Evolutionary conservation across 1,140 invertebrate genomes (phyloP).

Genomic region (Eciton burchellii): DNA sequence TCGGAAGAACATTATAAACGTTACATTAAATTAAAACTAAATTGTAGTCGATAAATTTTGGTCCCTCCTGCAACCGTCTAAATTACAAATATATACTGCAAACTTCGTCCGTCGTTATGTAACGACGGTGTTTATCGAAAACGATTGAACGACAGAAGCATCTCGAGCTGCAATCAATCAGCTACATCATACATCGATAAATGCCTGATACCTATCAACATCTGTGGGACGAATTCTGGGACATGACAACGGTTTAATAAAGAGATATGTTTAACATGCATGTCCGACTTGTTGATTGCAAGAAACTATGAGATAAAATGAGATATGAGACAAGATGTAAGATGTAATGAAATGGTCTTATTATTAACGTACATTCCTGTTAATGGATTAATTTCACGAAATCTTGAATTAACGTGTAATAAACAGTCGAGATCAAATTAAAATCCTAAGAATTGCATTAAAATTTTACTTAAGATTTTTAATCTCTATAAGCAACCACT

Average conservation of each 20-base stretch:
- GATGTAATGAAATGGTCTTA: slow-evolving; percentile 53
- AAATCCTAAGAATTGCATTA: background rate
- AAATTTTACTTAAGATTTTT: slow-evolving; percentile 24
- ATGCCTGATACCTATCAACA: slow-evolving; percentile 34
- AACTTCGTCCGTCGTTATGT: slow-evolving; percentile 46
- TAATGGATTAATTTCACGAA: slow-evolving; percentile 2
- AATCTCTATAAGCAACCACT: background rate
- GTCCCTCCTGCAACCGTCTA: slow-evolving; percentile 27
- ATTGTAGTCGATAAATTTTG: slow-evolving; percentile 14
- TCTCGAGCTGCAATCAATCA: slow-evolving; percentile 51
- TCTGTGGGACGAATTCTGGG: slow-evolving; percentile 38
- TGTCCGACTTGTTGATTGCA: slow-evolving; percentile 17
- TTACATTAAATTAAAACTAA: background rate
- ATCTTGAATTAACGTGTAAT: background rate
- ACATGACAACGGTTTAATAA: slow-evolving; percentile 38
- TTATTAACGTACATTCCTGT: slow-evolving; percentile 2
- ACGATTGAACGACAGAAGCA: slow-evolving; percentile 61
- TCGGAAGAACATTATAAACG: background rate
- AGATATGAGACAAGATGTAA: slow-evolving; percentile 44
- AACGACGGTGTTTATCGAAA: slow-evolving; percentile 26
- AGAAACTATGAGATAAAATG: slow-evolving; percentile 42
- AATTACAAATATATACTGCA: slow-evolving; percentile 36
- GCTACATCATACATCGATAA: slow-evolving; percentile 50
- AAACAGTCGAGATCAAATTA: background rate
- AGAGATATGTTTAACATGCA: slow-evolving; percentile 42